Conservation (phyloP, 2,797 vertebrate genomes). For the Hozukius guyotensis region DNA sequence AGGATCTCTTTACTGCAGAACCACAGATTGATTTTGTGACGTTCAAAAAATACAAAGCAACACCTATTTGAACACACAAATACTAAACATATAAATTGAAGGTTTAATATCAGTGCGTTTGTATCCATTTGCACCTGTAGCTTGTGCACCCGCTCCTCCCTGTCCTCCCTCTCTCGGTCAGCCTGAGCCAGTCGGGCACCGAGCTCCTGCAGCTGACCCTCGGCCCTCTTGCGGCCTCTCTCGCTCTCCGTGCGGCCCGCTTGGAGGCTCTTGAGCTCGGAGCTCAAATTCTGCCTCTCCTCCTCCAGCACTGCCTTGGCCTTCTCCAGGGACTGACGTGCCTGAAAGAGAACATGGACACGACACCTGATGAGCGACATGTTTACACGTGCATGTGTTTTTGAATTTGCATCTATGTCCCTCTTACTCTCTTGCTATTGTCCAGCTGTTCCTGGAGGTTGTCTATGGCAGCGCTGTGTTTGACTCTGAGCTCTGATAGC, state of each 20-base stretch:
- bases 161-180: conserved; percentile 85
- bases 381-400: not conserved
- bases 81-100: not conserved
- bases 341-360: conserved; percentile 59
- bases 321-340: conserved; percentile 88
- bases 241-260: conserved; percentile 86
- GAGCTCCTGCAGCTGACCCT: conserved; percentile 88
- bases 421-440: conserved; percentile 84
- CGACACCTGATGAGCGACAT: not conserved
- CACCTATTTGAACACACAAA: not conserved
- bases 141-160: conserved; percentile 85
- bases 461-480: conserved; percentile 83
- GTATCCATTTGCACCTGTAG: conserved; percentile 82
- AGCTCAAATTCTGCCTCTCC: conserved; percentile 84
- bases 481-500: conserved; percentile 83
- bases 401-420: not conserved
- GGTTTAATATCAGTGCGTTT: not conserved
- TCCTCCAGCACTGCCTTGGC: conserved; percentile 85
- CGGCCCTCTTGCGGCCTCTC: conserved; percentile 87
- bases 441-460: conserved; percentile 86
- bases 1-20: not conserved
- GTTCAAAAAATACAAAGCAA: not conserved
- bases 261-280: conserved; percentile 87
- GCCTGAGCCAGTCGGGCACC: conserved; percentile 83
- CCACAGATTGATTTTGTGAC: not conserved